Conservation (phyloP, 1,140 invertebrate genomes). For the Orchesella cincta region DNA sequence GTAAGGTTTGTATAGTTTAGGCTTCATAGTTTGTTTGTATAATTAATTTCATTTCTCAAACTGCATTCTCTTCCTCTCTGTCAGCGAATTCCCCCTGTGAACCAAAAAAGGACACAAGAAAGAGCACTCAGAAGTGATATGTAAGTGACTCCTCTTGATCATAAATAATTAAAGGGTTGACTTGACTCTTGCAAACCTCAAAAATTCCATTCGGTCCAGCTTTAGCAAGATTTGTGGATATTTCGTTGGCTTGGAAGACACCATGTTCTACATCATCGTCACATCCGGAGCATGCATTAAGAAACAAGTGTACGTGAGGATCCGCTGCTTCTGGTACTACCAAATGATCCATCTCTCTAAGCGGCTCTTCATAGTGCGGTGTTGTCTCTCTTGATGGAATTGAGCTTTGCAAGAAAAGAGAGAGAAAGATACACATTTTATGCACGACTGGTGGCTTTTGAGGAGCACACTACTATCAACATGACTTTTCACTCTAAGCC, state of each 20-base stretch:
- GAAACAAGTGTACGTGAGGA: slow-evolving; percentile 26
- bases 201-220: slow-evolving; percentile 38
- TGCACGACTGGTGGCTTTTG: background rate
- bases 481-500: slow-evolving; percentile 19
- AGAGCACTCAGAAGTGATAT: background rate
- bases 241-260: slow-evolving; percentile 39
- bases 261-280: slow-evolving; percentile 20
- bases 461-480: background rate
- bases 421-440: background rate
- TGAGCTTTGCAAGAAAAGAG: slow-evolving; percentile 32
- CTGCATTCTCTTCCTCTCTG: slow-evolving; percentile 28
- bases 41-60: slow-evolving; percentile 15
- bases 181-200: slow-evolving; percentile 30
- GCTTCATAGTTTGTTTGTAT: background rate
- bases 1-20: background rate
- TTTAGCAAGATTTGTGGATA: slow-evolving; percentile 13
- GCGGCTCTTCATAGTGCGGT: slow-evolving; percentile 32
- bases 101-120: background rate
- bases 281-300: slow-evolving; percentile 30
- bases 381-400: slow-evolving; percentile 43
- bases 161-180: background rate
- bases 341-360: slow-evolving; percentile 38
- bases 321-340: slow-evolving; percentile 33
- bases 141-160: too few relatives aligned
- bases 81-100: slow-evolving; percentile 31